Conservation (phyloP, 2,888 invertebrate genomes). For the Eupeodes luniger region DNA sequence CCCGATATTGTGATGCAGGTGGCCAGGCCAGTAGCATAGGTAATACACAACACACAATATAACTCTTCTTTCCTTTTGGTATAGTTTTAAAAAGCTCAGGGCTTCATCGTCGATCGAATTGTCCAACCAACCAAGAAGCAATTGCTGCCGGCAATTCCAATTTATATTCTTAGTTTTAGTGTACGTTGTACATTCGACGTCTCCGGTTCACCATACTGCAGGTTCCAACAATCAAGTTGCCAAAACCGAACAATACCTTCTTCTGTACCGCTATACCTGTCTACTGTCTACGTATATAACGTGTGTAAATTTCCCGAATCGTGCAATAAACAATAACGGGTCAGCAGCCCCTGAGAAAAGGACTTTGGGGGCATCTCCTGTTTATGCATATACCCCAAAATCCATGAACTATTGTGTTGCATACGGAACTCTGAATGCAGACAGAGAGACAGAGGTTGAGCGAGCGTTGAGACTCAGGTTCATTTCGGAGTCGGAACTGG, state of each 20-base stretch:
- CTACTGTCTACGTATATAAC: slow-evolving; percentile 1
- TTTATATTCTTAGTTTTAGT: slow-evolving; percentile 69
- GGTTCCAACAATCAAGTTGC: slow-evolving; percentile 61
- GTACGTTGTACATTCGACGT: slow-evolving; percentile 56
- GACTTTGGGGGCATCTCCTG: background rate
- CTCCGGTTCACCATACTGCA: slow-evolving; percentile 55
- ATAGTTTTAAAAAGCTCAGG: slow-evolving; percentile 7
- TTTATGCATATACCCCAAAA: slow-evolving; percentile 64
- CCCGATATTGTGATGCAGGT: slow-evolving; percentile 48
- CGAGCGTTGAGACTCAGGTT: slow-evolving; percentile 7
- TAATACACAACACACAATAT: too few species aligned
- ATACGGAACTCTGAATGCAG: background rate
- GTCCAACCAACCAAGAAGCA: slow-evolving; percentile 75
- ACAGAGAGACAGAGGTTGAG: background rate
- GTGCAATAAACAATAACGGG: slow-evolving; percentile 70
- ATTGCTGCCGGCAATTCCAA: slow-evolving; percentile 74
- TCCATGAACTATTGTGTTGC: slow-evolving; percentile 22
- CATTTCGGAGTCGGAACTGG: slow-evolving; percentile 19
- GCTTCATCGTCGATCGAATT: slow-evolving; percentile 54
- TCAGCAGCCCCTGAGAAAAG: slow-evolving; percentile 15
- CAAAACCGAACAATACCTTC: slow-evolving; percentile 60
- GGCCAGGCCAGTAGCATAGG: slow-evolving; percentile 14
- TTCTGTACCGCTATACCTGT: background rate
- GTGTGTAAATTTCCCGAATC: slow-evolving; percentile 67
- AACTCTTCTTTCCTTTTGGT: background rate